Evolutionary conservation across 2,888 invertebrate species (phyloP), one percentile per base, ranked within the genome.

Genomic region (Gibbula magus): DNA sequence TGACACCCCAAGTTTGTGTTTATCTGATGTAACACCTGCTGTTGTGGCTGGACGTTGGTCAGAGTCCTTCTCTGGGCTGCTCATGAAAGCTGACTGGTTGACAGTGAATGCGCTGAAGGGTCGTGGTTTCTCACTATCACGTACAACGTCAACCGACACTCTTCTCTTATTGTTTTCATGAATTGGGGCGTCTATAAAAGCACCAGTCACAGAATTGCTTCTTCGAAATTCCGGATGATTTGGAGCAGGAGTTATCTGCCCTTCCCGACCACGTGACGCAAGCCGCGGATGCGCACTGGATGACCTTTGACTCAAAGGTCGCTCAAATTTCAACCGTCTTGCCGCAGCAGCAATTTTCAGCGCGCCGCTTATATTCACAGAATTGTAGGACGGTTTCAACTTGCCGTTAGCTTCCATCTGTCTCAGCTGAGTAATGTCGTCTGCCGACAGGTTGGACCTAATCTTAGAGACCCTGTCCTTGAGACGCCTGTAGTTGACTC

Each of bases 381-480:
- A 80, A 3, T 83, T 86, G n/a, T 80, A 75, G 16, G 76, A 54
- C 0, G 88, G 85, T 74, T 85, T 86, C 5, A 91, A 79, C 75
- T 86, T 87, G 8, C 90, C 90, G 39, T 87, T 81, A 7, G 83
- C 79, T 70, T 91, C 91, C 61, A 90, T 77, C 20, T 84, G 74
- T 73, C 87, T 84, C 22, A 91, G 78, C 51, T 87, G 85, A 0
- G 82, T 81, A 18, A 91, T 89, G 75, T 91, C 87, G 1, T 90
- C 89, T 7, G 83, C 82, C 0, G 85, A 82, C 0, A 91, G 82
- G 79, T 90, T 81, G 7, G 90, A 90, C 76, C 86, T 88, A 29
- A 91, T 91, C 35, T 84, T 86, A 0, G 88, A 82, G 0, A 91
- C 91, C 78, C 85, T 88, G 35, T 90, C 89, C 78, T 89, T 90